phyloP scores from a whole-genome alignment of 2,797 vertebrate species.

The Myripristis murdjan region DNA sequence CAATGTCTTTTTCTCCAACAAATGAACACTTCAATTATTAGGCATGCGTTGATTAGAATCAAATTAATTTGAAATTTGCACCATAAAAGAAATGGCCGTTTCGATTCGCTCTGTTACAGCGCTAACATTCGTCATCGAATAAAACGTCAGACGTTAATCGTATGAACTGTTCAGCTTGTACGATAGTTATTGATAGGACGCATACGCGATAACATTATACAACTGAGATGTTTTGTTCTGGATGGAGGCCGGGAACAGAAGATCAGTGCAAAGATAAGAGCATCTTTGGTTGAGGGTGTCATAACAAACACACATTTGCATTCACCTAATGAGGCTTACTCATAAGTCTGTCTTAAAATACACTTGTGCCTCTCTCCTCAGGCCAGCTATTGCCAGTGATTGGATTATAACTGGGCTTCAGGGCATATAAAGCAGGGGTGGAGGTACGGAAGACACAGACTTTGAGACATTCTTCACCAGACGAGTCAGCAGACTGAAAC shows the following conservation, averaged over 20 bases:
- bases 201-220: background rate
- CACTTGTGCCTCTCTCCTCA: background rate
- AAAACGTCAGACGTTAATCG: background rate
- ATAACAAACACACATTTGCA: background rate
- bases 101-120: background rate
- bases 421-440: background rate
- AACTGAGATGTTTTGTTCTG: background rate
- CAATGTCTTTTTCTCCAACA: background rate
- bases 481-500: background rate
- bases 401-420: slow-evolving; percentile 14
- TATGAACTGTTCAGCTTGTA: background rate
- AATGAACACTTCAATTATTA: background rate
- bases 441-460: background rate
- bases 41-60: background rate
- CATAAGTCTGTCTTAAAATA: slow-evolving; percentile 22
- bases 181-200: too few species aligned
- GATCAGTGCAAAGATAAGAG: background rate
- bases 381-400: background rate
- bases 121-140: too few species aligned
- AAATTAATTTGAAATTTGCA: too few species aligned
- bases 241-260: background rate
- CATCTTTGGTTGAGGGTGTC: background rate
- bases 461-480: background rate
- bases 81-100: background rate
- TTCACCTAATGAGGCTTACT: slow-evolving; percentile 14